Base-by-base conservation (phyloP, 2,797 vertebrate genomes). In the Poeciliopsis presidionis region DNA sequence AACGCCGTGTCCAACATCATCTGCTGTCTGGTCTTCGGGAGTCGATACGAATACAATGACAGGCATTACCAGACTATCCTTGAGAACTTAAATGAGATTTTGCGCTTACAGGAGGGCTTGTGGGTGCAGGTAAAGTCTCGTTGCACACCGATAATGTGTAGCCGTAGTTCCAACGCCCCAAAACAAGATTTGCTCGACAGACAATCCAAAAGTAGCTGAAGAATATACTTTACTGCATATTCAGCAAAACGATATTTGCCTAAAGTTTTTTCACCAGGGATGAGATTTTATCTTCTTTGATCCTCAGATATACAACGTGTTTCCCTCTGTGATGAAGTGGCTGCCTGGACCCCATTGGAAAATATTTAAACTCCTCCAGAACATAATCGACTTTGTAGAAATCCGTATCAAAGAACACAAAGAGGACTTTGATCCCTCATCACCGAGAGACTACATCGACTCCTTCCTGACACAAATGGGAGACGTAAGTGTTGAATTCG, bases 381-480 rank as follows among this genome's bases (percentile, higher is more conserved):
- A 25, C 0, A 1, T 96, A 11, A 9, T 79, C 0, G 25, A 57
- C 22, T 89, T 88, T 1, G 0, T 93, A 2, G 41, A 84, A 7
- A 57, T 73, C 4, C 90, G 88, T 71, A 33, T 96, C n/a, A 25
- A 69, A 0, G 91, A 95, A 14, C 94, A 96, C 88, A 91, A 1
- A 81, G 84, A 75, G 39, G 90, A 71, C 59, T 18, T 87, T 16
- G 90, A 96, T 81, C 87, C 93, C 0, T 80, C 85, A 5, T 85
- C 91, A 65, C 95, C 90, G 0, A 88, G 93, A 88, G 93, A 96
- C 84, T 94, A 95, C 80, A 96, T 94, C 0, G 95, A 96, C 1
- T 86, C 92, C 78, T 96, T 95, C 84, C 87, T 96, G 30, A 20
- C 81, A 0, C 91, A 96, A 72, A 88, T 96, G 77, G 90, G 86